A percentile compares a stretch with the other conserved stretches of the same genome.
Evolutionary conservation across 2,888 invertebrate species (phyloP).

Genomic region (Caenorhabditis imperialis): DNA sequence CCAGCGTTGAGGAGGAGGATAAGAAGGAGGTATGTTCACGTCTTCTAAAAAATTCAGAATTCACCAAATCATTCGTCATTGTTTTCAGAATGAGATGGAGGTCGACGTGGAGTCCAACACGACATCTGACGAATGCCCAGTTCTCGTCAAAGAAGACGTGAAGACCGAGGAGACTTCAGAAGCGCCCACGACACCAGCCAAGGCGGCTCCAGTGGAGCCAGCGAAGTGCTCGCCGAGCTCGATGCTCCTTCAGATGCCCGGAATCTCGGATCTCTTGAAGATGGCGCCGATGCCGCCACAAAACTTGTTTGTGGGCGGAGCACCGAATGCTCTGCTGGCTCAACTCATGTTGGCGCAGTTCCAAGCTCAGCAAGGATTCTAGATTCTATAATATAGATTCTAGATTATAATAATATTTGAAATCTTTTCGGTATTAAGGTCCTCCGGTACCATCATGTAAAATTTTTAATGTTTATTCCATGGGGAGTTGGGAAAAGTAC

Average conservation of each 20-base stretch:
- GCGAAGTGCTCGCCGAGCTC: conserved; percentile 10
- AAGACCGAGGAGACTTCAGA: not conserved
- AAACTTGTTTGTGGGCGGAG: conserved; percentile 19
- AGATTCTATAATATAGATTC: too few species aligned
- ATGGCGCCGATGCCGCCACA: conserved; percentile 22
- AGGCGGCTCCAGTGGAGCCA: not conserved
- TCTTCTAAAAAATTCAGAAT: too few species aligned
- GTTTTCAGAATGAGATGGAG: conserved; percentile 42
- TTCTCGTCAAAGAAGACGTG: conserved; percentile 19
- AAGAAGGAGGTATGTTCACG: conserved; percentile 40
- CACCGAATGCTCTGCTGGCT: conserved; percentile 27
- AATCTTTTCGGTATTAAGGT: too few species aligned
- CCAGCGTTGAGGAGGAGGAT: conserved; percentile 27
- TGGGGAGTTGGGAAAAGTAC: too few species aligned
- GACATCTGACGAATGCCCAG: conserved; percentile 15
- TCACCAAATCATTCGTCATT: too few species aligned
- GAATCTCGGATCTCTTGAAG: conserved; percentile 30
- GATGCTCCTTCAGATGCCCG: conserved; percentile 24
- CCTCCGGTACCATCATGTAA: too few species aligned
- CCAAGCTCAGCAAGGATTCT: conserved; percentile 40
- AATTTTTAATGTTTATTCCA: too few species aligned
- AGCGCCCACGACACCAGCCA: not conserved
- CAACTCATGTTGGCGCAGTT: conserved; percentile 49
- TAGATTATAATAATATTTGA: too few species aligned
- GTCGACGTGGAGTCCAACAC: conserved; percentile 38